A percentile compares a stretch with the other conserved stretches of the same genome.
phyloP scores from a whole-genome alignment of 2,797 vertebrate genomes.

The Pitangus sulphuratus region DNA sequence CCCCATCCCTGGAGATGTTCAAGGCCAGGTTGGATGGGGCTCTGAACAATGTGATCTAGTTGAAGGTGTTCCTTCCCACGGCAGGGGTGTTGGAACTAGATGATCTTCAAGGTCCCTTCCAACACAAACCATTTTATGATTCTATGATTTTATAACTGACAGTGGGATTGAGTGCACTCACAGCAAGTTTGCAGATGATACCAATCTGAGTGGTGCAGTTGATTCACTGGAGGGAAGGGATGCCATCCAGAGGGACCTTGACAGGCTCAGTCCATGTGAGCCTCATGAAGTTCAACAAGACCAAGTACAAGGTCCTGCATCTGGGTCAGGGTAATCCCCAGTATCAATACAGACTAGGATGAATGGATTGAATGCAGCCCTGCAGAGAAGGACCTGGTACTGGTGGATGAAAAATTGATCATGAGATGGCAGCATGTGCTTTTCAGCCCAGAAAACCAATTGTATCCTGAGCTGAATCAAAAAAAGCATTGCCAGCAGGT shows the following conservation, averaged over 20 bases:
- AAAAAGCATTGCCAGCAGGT: background rate
- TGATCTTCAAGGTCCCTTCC: no score
- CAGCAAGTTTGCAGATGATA: no score
- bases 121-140: no score
- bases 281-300: background rate
- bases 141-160: no score
- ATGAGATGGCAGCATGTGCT: background rate
- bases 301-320: background rate
- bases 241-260: background rate
- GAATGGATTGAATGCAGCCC: background rate
- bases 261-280: background rate
- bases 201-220: background rate
- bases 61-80: no score
- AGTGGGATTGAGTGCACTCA: no score
- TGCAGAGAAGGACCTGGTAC: background rate
- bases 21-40: no score
- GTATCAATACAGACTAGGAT: background rate
- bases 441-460: background rate
- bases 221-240: background rate
- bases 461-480: background rate
- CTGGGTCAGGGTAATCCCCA: background rate
- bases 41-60: no score
- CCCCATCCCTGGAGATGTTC: no score
- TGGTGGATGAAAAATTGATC: background rate
- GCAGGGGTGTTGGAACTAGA: no score